Conservation (phyloP, 2,113 vertebrate species). For the Epinephelus fuscoguttatus region DNA sequence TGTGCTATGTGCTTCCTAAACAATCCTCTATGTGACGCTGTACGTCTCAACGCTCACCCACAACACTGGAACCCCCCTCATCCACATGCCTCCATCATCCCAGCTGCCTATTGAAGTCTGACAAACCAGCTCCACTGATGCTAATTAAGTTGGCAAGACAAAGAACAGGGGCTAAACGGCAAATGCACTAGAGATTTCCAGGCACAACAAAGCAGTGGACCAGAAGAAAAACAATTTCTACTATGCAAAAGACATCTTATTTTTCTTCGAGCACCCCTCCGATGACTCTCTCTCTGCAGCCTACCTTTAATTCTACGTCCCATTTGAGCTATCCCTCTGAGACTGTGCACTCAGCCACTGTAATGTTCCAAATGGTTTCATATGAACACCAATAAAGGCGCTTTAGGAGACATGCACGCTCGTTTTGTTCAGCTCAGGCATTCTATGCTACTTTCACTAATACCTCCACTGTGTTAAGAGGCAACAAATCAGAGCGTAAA, state of each 20-base stretch:
- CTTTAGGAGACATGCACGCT: conserved; percentile 3
- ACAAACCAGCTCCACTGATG: conserved; percentile 49
- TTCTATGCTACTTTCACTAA: conserved; percentile 16
- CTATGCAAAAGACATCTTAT: conserved; percentile 10
- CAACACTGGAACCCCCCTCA: conserved; percentile 13
- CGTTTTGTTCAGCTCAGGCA: conserved; percentile 16
- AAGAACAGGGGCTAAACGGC: conserved; percentile 42
- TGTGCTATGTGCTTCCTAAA: conserved; percentile 9
- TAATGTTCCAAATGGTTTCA: conserved; percentile 48
- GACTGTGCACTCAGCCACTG: conserved; percentile 1
- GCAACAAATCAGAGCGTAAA: conserved; percentile 26
- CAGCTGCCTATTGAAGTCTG: conserved; percentile 63
- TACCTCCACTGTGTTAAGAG: neutral
- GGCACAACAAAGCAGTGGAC: conserved; percentile 7
- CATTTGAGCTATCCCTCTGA: conserved; percentile 31
- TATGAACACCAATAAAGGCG: conserved; percentile 23
- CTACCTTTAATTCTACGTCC: conserved; percentile 48
- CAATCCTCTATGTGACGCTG: conserved; percentile 41
- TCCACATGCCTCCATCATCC: conserved; percentile 50
- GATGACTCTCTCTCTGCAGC: conserved; percentile 14
- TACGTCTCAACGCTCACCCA: neutral
- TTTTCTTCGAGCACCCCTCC: neutral
- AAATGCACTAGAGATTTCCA: conserved; percentile 39
- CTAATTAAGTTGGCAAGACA: conserved; percentile 71
- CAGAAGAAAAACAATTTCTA: conserved; percentile 2